Conservation (phyloP, 2,113 vertebrate species). For the Pholis gunnellus region DNA sequence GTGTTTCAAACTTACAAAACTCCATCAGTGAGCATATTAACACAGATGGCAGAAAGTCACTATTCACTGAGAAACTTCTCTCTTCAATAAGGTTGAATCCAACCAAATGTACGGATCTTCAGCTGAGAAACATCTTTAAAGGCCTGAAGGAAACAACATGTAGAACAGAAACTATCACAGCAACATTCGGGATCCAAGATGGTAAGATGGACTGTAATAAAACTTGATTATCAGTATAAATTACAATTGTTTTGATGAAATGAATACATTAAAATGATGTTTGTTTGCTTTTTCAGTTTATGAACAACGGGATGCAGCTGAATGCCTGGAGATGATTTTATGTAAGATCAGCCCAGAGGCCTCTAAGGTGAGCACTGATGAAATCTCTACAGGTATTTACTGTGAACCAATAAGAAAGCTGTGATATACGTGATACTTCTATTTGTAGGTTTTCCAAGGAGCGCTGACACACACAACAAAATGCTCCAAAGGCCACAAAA, state of each 20-base stretch:
- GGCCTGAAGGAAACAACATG: not conserved
- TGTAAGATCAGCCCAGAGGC: not conserved
- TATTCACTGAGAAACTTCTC: too few species aligned
- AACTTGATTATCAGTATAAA: not conserved
- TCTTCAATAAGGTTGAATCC: too few species aligned
- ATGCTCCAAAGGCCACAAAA: slow-evolving; percentile 6
- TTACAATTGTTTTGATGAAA: too few species aligned
- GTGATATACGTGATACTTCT: not conserved
- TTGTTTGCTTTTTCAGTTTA: slow-evolving; percentile 30
- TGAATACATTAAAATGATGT: too few species aligned
- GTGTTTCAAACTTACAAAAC: too few species aligned
- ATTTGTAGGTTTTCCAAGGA: slow-evolving; percentile 14
- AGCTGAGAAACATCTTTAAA: slow-evolving; percentile 59
- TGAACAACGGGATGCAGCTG: slow-evolving; percentile 72
- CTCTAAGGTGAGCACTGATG: not conserved
- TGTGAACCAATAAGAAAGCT: rapidly evolving
- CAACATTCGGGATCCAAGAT: slow-evolving; percentile 37
- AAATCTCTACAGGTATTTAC: not conserved
- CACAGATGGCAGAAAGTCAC: too few species aligned
- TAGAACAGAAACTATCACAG: slow-evolving; percentile 44
- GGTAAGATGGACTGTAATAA: slow-evolving; percentile 31
- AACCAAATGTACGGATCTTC: not conserved
- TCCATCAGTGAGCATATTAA: too few species aligned
- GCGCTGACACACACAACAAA: not conserved
- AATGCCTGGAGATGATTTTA: slow-evolving; percentile 69